Base-by-base conservation (phyloP, 2,888 invertebrate genomes). In the Orthosia incerta region DNA sequence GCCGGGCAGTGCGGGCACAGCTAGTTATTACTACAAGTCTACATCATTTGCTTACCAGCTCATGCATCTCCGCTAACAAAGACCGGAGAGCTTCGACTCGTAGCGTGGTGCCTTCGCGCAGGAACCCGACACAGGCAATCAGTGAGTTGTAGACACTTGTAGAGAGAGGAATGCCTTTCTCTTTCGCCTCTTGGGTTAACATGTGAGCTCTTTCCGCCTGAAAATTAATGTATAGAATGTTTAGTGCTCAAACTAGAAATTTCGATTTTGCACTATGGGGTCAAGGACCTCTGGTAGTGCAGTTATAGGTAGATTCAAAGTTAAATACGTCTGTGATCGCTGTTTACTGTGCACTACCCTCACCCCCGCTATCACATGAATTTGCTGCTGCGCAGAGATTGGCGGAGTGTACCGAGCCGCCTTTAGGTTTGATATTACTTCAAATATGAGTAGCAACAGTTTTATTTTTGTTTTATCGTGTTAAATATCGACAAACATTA, bases 71-170 rank as follows among this genome's bases (percentile, higher is more conserved):
- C 15, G 85, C 88, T 51, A 99, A 91, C 16, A 98, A 86, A 65
- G 97, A 96, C 86, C 97, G 92, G 13, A 98, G 94, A 26, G 97
- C 93, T 51, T 97, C 94, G 96, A 97, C 97, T 18, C 98, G 96
- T 73, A 97, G 92, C 5, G 97, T 97, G 13, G 94, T 95, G 11
- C 97, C 97, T 91, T 98, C 98, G 85, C 97, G 97, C 0, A 98
- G 83, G 79, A 97, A 97, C 39, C 97, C 97, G 0, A 97, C 94
- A 61, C 97, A 96, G 3, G 91, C 91, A 9, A 99, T 95, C 0
- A 99, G 88, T 0, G 97, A 90, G 92, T 99, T 99, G 88, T 97
- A 99, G 0, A 98, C 97, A 74, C 96, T 95, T 0, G 97, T 95
- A 74, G 97, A 97, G 26, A 98, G 88, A 13, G 95, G 92, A 3